These are phyloP conservation scores for Dorcus parallelipipedus DNA, from an alignment of 2,888 invertebrate species.

Conservation along the genomic window DNA sequence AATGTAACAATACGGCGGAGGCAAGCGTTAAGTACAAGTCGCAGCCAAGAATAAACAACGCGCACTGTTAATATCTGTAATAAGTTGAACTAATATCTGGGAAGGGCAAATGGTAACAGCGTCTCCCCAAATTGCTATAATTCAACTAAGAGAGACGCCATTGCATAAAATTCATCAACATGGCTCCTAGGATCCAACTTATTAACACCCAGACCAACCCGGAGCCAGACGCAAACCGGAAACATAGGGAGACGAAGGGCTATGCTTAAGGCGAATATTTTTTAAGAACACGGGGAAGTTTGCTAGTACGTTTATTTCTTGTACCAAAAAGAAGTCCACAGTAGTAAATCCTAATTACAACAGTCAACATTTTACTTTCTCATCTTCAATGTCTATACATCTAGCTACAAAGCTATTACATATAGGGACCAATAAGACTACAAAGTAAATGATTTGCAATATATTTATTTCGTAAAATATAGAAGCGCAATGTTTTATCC, in stretches of 20 bases:
- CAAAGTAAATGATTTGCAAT: too few relatives aligned
- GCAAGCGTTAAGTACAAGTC: conserved; percentile 36
- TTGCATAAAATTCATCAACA: conserved; percentile 38
- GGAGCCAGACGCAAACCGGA: not conserved
- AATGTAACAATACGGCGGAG: conserved; percentile 26
- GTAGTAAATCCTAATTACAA: too few relatives aligned
- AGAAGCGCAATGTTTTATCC: too few relatives aligned
- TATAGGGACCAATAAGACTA: too few relatives aligned
- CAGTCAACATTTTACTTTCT: too few relatives aligned
- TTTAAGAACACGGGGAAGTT: too few relatives aligned
- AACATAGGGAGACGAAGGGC: not conserved
- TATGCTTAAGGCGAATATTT: too few relatives aligned
- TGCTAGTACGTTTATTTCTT: too few relatives aligned
- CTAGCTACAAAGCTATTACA: too few relatives aligned
- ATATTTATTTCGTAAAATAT: too few relatives aligned
- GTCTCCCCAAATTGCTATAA: conserved; percentile 34
- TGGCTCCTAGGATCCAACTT: conserved; percentile 25
- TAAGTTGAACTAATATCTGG: conserved; percentile 37
- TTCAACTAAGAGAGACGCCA: conserved; percentile 38
- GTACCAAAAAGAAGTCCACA: too few relatives aligned
- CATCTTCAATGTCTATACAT: too few relatives aligned
- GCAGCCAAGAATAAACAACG: conserved; percentile 40
- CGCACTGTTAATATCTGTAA: conserved; percentile 35
- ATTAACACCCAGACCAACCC: conserved; percentile 2
- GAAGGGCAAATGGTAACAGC: conserved; percentile 28